These are phyloP conservation scores for Agriopis aurantiaria DNA, from an alignment of 2,888 invertebrate species.

Conservation along the genomic window DNA sequence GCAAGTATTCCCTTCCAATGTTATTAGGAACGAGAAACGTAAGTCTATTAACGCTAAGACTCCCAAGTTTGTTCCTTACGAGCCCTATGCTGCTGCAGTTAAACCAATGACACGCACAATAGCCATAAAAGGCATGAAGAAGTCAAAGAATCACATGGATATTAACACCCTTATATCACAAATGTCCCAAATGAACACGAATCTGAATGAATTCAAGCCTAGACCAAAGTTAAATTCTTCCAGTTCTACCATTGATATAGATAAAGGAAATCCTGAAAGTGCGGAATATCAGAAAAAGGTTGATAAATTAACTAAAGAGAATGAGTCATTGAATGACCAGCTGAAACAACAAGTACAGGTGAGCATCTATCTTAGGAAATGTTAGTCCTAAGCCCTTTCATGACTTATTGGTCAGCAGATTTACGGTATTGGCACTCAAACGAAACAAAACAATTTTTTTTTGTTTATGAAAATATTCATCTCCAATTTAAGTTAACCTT, in stretches of 20 bases:
- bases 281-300: conserved; percentile 87
- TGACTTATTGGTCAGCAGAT: too few species aligned
- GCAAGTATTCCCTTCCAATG: conserved; percentile 86
- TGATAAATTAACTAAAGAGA: conserved; percentile 88
- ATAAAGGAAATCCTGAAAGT: conserved; percentile 72
- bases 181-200: conserved; percentile 89
- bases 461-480: too few species aligned
- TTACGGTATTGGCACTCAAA: too few species aligned
- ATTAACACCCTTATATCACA: conserved; percentile 89
- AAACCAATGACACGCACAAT: conserved; percentile 90
- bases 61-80: conserved; percentile 95
- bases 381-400: too few species aligned
- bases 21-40: conserved; percentile 86
- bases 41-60: conserved; percentile 87
- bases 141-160: conserved; percentile 87
- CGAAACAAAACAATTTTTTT: too few species aligned
- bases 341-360: conserved; percentile 95
- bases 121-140: conserved; percentile 71
- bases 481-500: too few species aligned
- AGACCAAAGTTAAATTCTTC: conserved; percentile 69
- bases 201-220: conserved; percentile 87
- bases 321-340: conserved; percentile 91
- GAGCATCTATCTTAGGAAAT: conserved; percentile 21
- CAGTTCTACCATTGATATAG: conserved; percentile 55
- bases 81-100: conserved; percentile 95